Base-by-base conservation (phyloP, 2,113 vertebrate species). In the Rafetus swinhoei region DNA sequence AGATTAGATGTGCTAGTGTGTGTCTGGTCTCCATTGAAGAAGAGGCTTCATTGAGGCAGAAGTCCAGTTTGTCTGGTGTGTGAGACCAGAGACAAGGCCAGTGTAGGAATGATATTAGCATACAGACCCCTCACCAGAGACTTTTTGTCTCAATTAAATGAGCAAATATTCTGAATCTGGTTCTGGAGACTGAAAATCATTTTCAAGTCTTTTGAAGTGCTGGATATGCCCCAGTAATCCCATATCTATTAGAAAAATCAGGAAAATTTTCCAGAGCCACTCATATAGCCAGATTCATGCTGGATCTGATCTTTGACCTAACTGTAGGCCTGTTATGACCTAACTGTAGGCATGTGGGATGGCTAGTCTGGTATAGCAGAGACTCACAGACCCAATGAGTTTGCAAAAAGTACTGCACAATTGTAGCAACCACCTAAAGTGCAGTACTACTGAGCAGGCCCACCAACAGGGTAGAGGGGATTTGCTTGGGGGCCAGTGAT, bases 171-270 rank as follows among this genome's bases (percentile, higher is more conserved):
- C 60, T 69, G 65, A 81, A 6, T 81, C 65, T 86, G 59, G 32
- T 92, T 86, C 50, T 90, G 81, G 45, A 50, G 35, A 27, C 82
- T 19, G 65, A 72, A 72, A 35, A n/a, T 72, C 5, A 35, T 82
- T 82, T 39, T 60, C 11, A 82, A 83, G 35, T 10, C 94, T 93
- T 56, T 82, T 45, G 19, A 95, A 94, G 27, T 27, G 81, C 88
- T 89, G 80, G 81, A 7, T 85, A 16, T 45, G 45, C 60, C 90
- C n/a, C 32, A 82, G 55, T 86, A 85, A 93, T 62, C 90, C 77
- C 62, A 92, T 83, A 93, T 87, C 87, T 90, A 85, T 94, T 45
- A 18, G 45, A n/a, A 54, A 90, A 87, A 90, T 77, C 59, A 89
- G 72, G 21, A 5, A 83, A 83, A 9, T 72, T 79, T 93, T 95